Evolutionary conservation across 1,140 invertebrate species (phyloP), one percentile per base, ranked within the genome.

Genomic region (Protaetia brevitarsis): DNA sequence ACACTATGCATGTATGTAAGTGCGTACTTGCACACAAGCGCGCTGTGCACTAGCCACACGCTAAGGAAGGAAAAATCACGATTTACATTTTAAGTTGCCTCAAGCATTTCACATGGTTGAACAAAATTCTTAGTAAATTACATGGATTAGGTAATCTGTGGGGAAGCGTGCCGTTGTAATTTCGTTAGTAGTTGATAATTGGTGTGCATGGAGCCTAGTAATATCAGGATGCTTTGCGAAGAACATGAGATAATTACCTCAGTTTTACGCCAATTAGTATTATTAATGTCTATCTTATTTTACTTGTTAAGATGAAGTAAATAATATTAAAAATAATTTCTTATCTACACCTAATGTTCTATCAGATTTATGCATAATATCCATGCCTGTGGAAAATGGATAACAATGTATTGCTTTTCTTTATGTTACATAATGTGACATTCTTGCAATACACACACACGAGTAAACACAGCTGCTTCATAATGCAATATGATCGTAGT

Each of bases 111-210:
- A 51, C 41, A 51, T 51, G 41, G 41, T 23, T 19, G 41, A 51
- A 51, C 41, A 51, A 51, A 51, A 51, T 51, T 51, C 41, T 51
- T 51, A 4, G 41, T 51, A 51, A 51, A 51, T 51, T 51, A 51
- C 41, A 51, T 21, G 26, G 41, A 51, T 51, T 51, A 51, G 41
- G 41, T 51, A 51, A 51, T 51, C 41, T 51, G 41, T 51, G 41
- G 41, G 19, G 41, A 51, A 51, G 41, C 41, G 41, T 51, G 41
- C 41, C 41, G 41, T 51, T 51, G 4, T 21, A 51, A 51, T 7
- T 16, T 23, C 16, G 41, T 51, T 51, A 21, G 41, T 51, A 19
- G 41, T 51, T 11, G 19, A 51, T 51, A 51, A 51, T 19, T 51
- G 41, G 6, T 19, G 41, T 45, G 16, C 23, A 45, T 21, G 16